These are phyloP conservation scores for Isaurus tuberculatus DNA, from an alignment of 92 coral and sea anemone species.

Conservation along the genomic window DNA sequence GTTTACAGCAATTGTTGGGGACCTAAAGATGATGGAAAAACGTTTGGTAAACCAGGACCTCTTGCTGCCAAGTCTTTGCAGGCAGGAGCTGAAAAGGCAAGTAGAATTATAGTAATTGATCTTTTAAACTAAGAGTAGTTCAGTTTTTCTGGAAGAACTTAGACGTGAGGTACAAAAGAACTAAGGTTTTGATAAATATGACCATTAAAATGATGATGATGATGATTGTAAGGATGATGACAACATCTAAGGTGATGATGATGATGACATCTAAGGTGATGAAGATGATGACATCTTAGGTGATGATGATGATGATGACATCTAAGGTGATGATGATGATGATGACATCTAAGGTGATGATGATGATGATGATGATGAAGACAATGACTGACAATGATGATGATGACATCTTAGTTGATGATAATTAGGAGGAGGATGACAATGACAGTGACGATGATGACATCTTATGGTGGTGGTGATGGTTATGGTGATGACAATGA, in stretches of 20 bases:
- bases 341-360: background rate
- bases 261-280: background rate
- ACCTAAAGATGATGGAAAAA: constrained; percentile 59
- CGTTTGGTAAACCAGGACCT: constrained; percentile 63
- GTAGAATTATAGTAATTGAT: background rate
- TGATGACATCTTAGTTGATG: background rate
- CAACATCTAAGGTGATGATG: background rate
- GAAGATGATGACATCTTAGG: background rate
- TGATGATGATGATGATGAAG: background rate
- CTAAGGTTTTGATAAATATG: too few relatives aligned
- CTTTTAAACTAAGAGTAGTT: too few relatives aligned
- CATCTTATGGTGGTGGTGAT: background rate
- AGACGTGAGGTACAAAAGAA: too few relatives aligned
- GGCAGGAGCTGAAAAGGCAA: constrained; percentile 46
- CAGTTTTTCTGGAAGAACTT: too few relatives aligned
- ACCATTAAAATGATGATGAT: background rate
- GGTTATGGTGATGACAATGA: too few relatives aligned
- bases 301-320: background rate
- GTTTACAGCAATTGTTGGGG: constrained; percentile 62
- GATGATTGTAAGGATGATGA: background rate
- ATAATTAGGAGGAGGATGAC: background rate
- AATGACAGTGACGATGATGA: background rate
- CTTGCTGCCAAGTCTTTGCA: constrained; percentile 55
- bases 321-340: background rate
- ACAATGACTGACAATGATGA: background rate